These are phyloP conservation scores for Solea solea DNA, from an alignment of 2,113 vertebrate species.

Conservation along the genomic window DNA sequence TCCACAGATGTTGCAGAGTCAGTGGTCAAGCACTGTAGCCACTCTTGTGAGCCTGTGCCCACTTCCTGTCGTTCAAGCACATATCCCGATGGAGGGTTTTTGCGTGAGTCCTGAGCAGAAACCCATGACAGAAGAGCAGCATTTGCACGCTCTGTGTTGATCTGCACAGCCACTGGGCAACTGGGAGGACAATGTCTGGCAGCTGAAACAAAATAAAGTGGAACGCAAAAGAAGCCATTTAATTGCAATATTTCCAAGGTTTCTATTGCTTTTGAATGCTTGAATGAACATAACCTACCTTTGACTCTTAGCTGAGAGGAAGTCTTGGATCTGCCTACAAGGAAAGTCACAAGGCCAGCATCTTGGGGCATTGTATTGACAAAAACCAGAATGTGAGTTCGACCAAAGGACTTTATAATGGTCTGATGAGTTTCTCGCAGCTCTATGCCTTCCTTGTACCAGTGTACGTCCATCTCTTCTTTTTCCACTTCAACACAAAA, in stretches of 20 bases:
- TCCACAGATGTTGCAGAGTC: conserved; percentile 88
- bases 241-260: too few relatives aligned
- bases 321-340: conserved; percentile 88
- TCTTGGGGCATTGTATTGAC: conserved; percentile 93
- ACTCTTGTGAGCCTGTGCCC: conserved; percentile 84
- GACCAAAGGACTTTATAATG: conserved; percentile 92
- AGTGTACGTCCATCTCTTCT: conserved; percentile 86
- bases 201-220: conserved; percentile 73
- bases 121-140: conserved; percentile 90
- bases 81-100: conserved; percentile 86
- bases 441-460: conserved; percentile 90
- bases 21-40: conserved; percentile 92
- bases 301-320: conserved; percentile 94
- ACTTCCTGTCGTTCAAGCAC: conserved; percentile 91
- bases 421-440: conserved; percentile 85
- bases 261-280: too few relatives aligned
- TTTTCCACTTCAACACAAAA: conserved; percentile 93
- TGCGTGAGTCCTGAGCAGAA: conserved; percentile 83
- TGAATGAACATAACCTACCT: conserved; percentile 77
- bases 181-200: conserved; percentile 88
- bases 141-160: conserved; percentile 89
- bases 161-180: conserved; percentile 85
- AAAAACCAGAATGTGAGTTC: conserved; percentile 93
- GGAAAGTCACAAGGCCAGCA: conserved; percentile 89
- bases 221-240: neutral